Evolutionary conservation across 2,797 vertebrate species (phyloP).

Genomic region (Catostomus latipinnis): DNA sequence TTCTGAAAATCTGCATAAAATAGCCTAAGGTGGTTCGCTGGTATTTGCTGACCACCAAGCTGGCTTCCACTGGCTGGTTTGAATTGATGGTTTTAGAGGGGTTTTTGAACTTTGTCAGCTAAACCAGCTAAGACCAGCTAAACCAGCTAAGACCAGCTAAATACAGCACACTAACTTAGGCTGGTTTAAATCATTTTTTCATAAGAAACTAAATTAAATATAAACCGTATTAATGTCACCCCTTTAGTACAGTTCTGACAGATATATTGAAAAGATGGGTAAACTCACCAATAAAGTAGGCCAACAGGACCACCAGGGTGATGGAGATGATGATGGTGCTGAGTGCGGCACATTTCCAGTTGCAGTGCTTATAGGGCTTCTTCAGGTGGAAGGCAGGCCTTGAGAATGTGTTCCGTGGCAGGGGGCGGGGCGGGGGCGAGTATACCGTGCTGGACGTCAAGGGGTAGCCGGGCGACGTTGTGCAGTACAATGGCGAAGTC

Average conservation of each 20-base stretch:
- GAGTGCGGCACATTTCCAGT: constrained; percentile 98
- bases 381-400: constrained; percentile 97
- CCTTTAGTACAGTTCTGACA: background rate
- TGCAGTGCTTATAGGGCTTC: constrained; percentile 98
- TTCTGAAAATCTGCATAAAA: background rate
- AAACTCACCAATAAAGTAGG: constrained; percentile 95
- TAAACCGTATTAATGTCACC: background rate
- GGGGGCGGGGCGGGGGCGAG: constrained; percentile 94
- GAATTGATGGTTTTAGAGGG: background rate
- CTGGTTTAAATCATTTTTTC: too few species aligned
- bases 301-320: constrained; percentile 91
- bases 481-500: constrained; percentile 97
- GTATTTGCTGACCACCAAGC: background rate
- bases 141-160: background rate
- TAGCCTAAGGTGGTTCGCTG: background rate
- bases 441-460: constrained; percentile 99
- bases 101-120: background rate
- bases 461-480: constrained; percentile 94
- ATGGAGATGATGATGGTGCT: constrained; percentile 95
- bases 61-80: background rate
- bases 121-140: background rate
- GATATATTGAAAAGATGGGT: background rate
- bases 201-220: background rate
- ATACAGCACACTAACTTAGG: too few species aligned
- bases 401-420: constrained; percentile 95